Evolutionary conservation across 2,888 invertebrate genomes (phyloP), one percentile per base, ranked within the genome.

Genomic region (Eledona agricola): DNA sequence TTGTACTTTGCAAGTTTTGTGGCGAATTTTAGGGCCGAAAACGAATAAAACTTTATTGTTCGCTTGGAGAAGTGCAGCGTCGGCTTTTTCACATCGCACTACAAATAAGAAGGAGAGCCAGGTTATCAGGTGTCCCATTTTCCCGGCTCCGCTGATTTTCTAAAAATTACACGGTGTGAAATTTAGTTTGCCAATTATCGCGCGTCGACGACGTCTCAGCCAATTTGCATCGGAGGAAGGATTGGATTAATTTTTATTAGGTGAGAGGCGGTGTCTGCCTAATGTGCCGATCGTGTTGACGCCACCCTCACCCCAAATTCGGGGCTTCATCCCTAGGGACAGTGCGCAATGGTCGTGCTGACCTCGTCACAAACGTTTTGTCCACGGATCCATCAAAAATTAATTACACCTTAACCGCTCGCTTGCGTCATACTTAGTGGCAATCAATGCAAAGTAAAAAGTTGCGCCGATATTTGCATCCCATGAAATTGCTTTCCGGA

Each of bases 231-330:
- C 38, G 26, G 26, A 26, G 26, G 25, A 40, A 40, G 38, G 38
- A 40, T 40, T 40, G 16, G 38, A 40, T 43, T 43, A 43, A 43
- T 43, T 43, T 43, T 43, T 45, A 45, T 45, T 32, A 45, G 34
- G 22, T 45, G 25, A 34, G 20, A 42, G 31, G 42, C 20, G 42
- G 29, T 32, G 32, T 22, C 43, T 32, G 45, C 23, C 31, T 32
- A 32, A 34, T 16, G 45, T 45, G 32, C 32, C 45, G 45, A 29
- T 31, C 9, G 13, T 25, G 15, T 25, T 25, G 25, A 26, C 10
- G 10, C 25, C 15, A 32, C 34, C 29, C 34, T 32, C 11, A 16
- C 16, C 10, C n/a, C n/a, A n/a, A 15, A 32, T 32, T 42, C 26
- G 7, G 16, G 16, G 29, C 17, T 28, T 32, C 34, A 34, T 23